Evolutionary conservation across 2,888 invertebrate species (phyloP).

Genomic region (Brachyptera putata): DNA sequence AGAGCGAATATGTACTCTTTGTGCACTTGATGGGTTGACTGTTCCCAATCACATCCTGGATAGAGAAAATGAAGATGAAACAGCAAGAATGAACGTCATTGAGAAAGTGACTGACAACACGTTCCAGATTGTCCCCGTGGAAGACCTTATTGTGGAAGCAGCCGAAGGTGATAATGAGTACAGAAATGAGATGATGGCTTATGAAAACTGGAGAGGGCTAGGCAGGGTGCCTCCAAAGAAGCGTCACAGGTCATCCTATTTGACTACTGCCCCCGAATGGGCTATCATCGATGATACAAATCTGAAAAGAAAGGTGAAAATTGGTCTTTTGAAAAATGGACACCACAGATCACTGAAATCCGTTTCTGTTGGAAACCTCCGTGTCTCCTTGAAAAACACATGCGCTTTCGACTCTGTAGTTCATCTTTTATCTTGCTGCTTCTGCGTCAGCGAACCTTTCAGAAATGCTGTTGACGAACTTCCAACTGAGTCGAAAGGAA

Average conservation of each 20-base stretch:
- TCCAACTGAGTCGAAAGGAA: neutral
- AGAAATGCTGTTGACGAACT: neutral
- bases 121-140: too few species aligned
- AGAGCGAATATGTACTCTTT: too few species aligned
- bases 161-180: too few species aligned
- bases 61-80: too few species aligned
- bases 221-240: neutral
- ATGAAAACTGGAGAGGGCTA: constrained; percentile 13
- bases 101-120: too few species aligned
- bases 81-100: too few species aligned
- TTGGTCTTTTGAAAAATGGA: constrained; percentile 6
- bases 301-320: neutral
- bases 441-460: constrained; percentile 5
- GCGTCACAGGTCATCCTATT: neutral
- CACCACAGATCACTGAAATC: neutral
- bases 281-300: constrained; percentile 4
- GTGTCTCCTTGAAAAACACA: constrained; percentile 7
- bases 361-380: neutral
- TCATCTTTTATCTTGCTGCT: constrained; percentile 1
- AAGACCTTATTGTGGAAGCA: too few species aligned
- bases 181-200: neutral
- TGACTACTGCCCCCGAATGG: constrained; percentile 11
- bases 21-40: too few species aligned
- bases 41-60: too few species aligned
- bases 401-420: constrained; percentile 10